Base-by-base conservation (phyloP, 2,888 invertebrate species). In the Philereme vetulata region DNA sequence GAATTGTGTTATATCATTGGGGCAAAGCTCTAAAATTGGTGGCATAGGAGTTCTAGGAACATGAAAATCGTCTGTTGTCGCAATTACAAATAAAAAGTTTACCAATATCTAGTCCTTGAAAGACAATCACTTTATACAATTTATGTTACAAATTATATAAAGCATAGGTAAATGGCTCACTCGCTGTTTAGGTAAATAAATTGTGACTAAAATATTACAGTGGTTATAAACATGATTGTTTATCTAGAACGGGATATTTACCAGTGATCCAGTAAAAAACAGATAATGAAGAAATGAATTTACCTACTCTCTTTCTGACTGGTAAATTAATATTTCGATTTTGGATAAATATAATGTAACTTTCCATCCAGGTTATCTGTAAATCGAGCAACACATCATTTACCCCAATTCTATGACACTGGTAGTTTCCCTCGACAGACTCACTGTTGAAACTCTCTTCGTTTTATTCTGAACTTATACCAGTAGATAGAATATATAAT, bases 61-160 rank as follows among this genome's bases (percentile, higher is more conserved):
- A 59, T 33, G 64, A 73, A 66, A 63, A 74, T 71, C 76, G 74
- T 81, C 78, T 77, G 74, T 72, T 75, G 76, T 80, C 77, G 76
- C 76, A 75, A 76, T 72, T 74, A 64, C 43, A 70, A 75, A 78
- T 78, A 82, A 81, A 21, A 78, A 74, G 84, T 84, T 90, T 86
- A 89, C 90, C 89, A 84, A 77, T 79, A 77, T 90, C 90, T 90
- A 90, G 90, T 90, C 90, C 82, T 78, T 72, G 78, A 80, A 85
- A 86, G 83, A 86, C 83, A 83, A 82, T 72, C 77, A 75, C 68
- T 74, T 64, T 71, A 67, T 35, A 66, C 60, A 71, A 68, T 72
- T 76, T 76, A 72, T 68, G 72, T 72, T 65, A 72, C 70, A 71
- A 74, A 76, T 78, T 76, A 77, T 59, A 49, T 52, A 68, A 64